These are phyloP conservation scores for Drosophila maculinotata DNA, from an alignment of 2,888 invertebrate genomes.

Conservation along the genomic window DNA sequence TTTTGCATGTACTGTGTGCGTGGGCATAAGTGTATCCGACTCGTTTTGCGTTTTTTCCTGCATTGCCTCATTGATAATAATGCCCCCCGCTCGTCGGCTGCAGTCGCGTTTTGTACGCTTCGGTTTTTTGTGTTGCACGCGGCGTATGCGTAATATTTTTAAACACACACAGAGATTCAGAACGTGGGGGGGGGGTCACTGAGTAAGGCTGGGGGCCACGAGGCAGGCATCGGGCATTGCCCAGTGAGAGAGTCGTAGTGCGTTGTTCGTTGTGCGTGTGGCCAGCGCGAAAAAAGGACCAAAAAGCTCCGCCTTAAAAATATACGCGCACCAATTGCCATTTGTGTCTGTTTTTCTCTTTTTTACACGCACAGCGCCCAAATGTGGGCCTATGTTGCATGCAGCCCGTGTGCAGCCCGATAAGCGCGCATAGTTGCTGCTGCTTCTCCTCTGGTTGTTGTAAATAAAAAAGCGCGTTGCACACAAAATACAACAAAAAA, in stretches of 20 bases:
- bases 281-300: conserved; percentile 79
- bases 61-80: conserved; percentile 79
- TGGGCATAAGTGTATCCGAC: conserved; percentile 16
- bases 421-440: conserved; percentile 58
- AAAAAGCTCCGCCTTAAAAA: conserved; percentile 85
- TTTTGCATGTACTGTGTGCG: conserved; percentile 21
- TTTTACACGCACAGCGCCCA: conserved; percentile 70
- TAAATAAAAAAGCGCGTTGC: conserved; percentile 56
- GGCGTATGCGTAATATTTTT: conserved; percentile 77
- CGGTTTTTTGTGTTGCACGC: conserved; percentile 53
- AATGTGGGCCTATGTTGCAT: conserved; percentile 59
- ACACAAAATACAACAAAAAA: conserved; percentile 5
- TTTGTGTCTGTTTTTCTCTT: conserved; percentile 83
- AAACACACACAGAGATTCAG: conserved; percentile 47
- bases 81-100: conserved; percentile 63
- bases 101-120: conserved; percentile 53
- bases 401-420: conserved; percentile 49
- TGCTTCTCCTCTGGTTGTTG: conserved; percentile 49
- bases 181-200: not conserved
- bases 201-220: conserved; percentile 17
- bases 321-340: conserved; percentile 82
- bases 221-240: conserved; percentile 38
- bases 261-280: conserved; percentile 58
- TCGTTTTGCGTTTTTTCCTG: conserved; percentile 39
- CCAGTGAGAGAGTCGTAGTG: conserved; percentile 59